phyloP scores from a whole-genome alignment of 92 coral and sea anemone genomes.

The Palythoa caribaeorum region DNA sequence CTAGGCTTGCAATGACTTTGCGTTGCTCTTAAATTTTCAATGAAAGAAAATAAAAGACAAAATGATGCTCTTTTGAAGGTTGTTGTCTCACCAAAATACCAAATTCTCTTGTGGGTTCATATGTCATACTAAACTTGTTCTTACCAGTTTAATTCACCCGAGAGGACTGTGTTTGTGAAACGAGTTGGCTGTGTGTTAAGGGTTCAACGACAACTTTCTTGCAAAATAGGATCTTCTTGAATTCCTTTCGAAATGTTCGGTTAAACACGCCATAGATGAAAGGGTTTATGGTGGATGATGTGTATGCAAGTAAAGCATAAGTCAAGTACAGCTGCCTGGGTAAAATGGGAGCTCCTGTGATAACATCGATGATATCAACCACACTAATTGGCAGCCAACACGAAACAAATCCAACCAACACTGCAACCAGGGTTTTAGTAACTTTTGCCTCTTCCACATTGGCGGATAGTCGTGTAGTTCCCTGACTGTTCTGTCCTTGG shows the following conservation, averaged over 20 bases:
- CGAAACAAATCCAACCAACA: constrained; percentile 68
- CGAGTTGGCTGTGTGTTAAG: not conserved
- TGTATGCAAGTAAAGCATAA: constrained; percentile 62
- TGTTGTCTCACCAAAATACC: too few relatives aligned
- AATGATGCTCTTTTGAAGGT: too few relatives aligned
- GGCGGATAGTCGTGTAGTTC: constrained; percentile 59
- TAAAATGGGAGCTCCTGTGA: constrained; percentile 53
- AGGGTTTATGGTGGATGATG: constrained; percentile 67
- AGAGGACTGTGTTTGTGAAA: constrained; percentile 8
- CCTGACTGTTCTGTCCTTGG: constrained; percentile 3
- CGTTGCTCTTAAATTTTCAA: too few relatives aligned
- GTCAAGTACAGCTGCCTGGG: constrained; percentile 66
- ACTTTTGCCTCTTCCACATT: constrained; percentile 75
- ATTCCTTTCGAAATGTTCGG: constrained; percentile 67
- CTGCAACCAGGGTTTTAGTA: constrained; percentile 76
- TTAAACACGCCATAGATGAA: constrained; percentile 72
- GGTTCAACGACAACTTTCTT: not conserved
- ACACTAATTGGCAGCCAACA: constrained; percentile 78
- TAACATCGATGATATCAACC: constrained; percentile 63
- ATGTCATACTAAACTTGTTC: too few relatives aligned
- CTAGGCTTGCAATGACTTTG: too few relatives aligned
- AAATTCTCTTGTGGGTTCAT: too few relatives aligned
- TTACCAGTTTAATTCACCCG: not conserved
- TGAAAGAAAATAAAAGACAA: too few relatives aligned
- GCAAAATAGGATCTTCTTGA: constrained; percentile 50